Evolutionary conservation across 1,140 invertebrate genomes (phyloP), one percentile per base, ranked within the genome.

Genomic region (Antheraea pernyi): DNA sequence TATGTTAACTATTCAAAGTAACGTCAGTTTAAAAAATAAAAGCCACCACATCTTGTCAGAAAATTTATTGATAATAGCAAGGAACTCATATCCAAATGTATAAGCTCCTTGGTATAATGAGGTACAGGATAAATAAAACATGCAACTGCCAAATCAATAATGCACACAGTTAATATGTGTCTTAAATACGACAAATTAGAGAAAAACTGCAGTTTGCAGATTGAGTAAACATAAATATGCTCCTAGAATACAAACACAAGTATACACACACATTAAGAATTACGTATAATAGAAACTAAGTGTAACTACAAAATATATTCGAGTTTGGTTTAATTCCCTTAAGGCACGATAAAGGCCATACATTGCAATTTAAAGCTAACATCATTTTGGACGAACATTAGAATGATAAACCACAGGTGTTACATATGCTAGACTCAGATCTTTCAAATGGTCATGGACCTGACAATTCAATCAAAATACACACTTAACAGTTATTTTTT

Each of bases 261-360:
- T 18, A 60, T 22, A 60, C 5, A 18, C 3, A 30, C 4, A 30
- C 22, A 60, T 22, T 60, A 19, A 60, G 11, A 19, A 60, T 60
- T 60, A 60, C 9, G n/a, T 60, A 19, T 19, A 60, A 60, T 60
- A 61, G 5, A 30, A 61, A 60, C 18, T 60, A 42, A 13, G 46
- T 16, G 16, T 53, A 64, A 13, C 6, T 11, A 48, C 46, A 65
- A 53, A 22, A 48, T 65, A 65, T 70, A 82, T 77, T 85, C 77
- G 69, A 83, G 86, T 91, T 91, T 91, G 89, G 89, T 91, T 89
- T 81, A 69, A 86, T 89, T 91, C 74, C 88, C 65, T 81, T 85
- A 88, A 89, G 89, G 89, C 89, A 91, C 87, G 65, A 72, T 22
- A 68, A 82, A 88, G 87, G 89, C 89, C 85, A 71, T 82, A 82